phyloP scores from a whole-genome alignment of 2,797 vertebrate genomes.

The Protosalanx chinensis region DNA sequence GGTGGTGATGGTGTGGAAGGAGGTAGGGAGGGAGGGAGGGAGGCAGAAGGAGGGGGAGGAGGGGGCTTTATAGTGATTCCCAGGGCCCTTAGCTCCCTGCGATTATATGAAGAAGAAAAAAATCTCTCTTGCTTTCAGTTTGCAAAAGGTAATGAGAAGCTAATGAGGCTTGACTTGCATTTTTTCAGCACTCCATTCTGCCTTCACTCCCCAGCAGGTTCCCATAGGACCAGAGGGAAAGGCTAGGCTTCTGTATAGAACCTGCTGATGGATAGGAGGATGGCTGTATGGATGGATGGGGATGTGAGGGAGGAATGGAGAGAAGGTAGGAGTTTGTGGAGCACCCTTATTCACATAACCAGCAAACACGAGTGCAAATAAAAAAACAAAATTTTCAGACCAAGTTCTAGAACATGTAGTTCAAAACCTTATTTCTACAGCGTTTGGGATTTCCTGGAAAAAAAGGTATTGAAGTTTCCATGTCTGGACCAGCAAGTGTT shows the following conservation, averaged over 20 bases:
- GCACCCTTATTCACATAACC: constrained; percentile 27
- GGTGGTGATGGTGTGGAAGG: constrained; percentile 51
- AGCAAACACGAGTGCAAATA: constrained; percentile 29
- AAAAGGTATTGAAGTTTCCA: constrained; percentile 62
- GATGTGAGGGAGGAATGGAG: constrained; percentile 31
- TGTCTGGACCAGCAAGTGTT: constrained; percentile 60
- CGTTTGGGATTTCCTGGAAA: constrained; percentile 46
- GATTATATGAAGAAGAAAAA: constrained; percentile 72
- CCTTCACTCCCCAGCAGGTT: constrained; percentile 69
- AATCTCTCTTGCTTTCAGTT: constrained; percentile 78
- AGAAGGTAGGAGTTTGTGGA: constrained; percentile 46
- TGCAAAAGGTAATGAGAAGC: constrained; percentile 90
- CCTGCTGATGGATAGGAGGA: constrained; percentile 68
- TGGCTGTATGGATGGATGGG: constrained; percentile 22
- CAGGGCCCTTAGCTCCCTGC: constrained; percentile 75
- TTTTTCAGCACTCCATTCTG: constrained; percentile 74
- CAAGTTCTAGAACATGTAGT: constrained; percentile 43
- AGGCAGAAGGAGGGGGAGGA: constrained; percentile 16
- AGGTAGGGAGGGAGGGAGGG: constrained; percentile 43
- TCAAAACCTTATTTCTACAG: too few relatives aligned
- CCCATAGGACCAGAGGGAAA: constrained; percentile 76
- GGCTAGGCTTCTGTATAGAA: constrained; percentile 72
- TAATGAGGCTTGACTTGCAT: constrained; percentile 92
- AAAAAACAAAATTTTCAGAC: constrained; percentile 50
- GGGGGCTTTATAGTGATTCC: constrained; percentile 77